Base-by-base conservation (phyloP, 2,888 invertebrate genomes). In the Drosophila melanosoma region DNA sequence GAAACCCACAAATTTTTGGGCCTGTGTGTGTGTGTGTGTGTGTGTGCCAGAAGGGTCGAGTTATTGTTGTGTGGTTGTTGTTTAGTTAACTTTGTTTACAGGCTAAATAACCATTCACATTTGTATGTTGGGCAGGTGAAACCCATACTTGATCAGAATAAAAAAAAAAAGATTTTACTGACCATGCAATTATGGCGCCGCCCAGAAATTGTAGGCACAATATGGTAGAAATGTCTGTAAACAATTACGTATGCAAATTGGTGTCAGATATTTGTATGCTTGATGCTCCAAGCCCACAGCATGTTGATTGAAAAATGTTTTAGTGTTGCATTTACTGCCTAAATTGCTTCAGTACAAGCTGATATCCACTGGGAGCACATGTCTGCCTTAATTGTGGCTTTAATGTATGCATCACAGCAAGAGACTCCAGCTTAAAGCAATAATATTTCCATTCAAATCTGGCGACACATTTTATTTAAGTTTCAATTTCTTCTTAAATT, bases 1-100 rank as follows among this genome's bases (percentile, higher is more conserved):
- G 64, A 76, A 82, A 67, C 29, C 69, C 63, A 68, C 69, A 83
- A 66, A 69, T 80, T 71, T 57, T 29, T 15, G 40, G 15, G 15
- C 29, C 11, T n/a, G 11, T 29, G 10, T 29, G 52, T 65, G 63
- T 60, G 59, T 60, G 32, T 59, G 26, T 56, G 29, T 49, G 48
- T 49, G 48, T 23, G 17, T 29, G 20, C 5, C 1, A 33, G 63
- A 35, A 35, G 17, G n/a, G n/a, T 36, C 35, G 35, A 36, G 23
- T 17, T 54, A 10, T 7, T 12, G 26, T 8, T n/a, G 26, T 26
- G 8, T 29, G 26, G 11, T 1, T 40, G 40, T 29, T 40, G 38
- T 20, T 29, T 15, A 20, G 40, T 11, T 42, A 42, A 57, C 40
- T 20, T 45, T 40, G 57, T 15, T 32, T 32, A 42, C 20, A 32